These are phyloP conservation scores for Enteromius afrohamiltoni DNA, from an alignment of 2,797 vertebrate genomes.

Conservation along the genomic window DNA sequence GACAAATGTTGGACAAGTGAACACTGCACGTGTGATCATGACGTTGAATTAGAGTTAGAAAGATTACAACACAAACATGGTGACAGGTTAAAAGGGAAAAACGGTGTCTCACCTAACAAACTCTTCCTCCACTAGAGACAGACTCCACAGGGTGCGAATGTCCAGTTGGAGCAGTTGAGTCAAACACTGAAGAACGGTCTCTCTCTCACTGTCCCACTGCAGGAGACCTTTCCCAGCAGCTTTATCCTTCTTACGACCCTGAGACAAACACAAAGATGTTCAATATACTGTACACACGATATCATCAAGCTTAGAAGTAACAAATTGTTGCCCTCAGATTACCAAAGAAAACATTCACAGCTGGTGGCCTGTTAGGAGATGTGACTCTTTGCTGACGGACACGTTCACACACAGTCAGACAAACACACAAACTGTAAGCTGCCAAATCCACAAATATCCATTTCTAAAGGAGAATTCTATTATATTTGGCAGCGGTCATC, in stretches of 20 bases:
- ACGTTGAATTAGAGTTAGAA: background rate
- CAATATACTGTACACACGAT: background rate
- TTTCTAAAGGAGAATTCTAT: slow-evolving; percentile 53
- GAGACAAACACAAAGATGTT: slow-evolving; percentile 34
- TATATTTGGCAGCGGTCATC: slow-evolving; percentile 59
- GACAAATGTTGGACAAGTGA: background rate
- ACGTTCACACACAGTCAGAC: slow-evolving; percentile 53
- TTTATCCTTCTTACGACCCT: slow-evolving; percentile 89
- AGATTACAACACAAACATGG: background rate
- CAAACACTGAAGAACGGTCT: slow-evolving; percentile 81
- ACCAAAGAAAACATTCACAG: slow-evolving; percentile 75
- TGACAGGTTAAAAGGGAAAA: background rate
- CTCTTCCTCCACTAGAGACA: slow-evolving; percentile 90
- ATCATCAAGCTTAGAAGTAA: background rate
- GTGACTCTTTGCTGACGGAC: slow-evolving; percentile 62
- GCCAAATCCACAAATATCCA: slow-evolving; percentile 51
- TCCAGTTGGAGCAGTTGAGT: slow-evolving; percentile 91
- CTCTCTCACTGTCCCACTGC: slow-evolving; percentile 90
- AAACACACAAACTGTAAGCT: slow-evolving; percentile 65
- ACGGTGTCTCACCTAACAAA: slow-evolving; percentile 83
- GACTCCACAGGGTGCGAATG: slow-evolving; percentile 87
- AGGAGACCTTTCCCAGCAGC: slow-evolving; percentile 68
- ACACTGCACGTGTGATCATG: background rate
- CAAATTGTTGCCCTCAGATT: slow-evolving; percentile 74
- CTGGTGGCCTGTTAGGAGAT: slow-evolving; percentile 59